Base-by-base conservation (phyloP, 2,888 invertebrate species). In the Synergus japonicus region DNA sequence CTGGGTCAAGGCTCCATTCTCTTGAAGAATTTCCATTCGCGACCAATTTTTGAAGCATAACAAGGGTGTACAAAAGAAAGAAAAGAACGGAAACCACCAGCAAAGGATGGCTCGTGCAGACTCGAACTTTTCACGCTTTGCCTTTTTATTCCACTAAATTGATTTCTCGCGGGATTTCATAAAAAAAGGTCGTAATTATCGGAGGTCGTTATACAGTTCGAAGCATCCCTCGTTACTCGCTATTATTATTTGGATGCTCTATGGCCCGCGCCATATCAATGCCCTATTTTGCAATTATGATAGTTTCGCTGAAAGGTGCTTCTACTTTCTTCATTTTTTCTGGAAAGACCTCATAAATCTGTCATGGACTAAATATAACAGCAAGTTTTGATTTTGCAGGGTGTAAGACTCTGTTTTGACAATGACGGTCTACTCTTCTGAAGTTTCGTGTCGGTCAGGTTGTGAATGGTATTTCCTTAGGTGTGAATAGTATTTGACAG, bases 391-490 rank as follows among this genome's bases (percentile, higher is more conserved):
- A 69, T 69, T 69, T 69, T 69, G 37, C 15, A 69, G 10, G 49
- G 49, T 69, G 37, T 10, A 69, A 69, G 46, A 49, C 29, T 69
- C 37, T 69, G 69, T 69, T 69, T 54, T 69, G 69, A 69, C 69
- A 69, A 54, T 69, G 69, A 29, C 69, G 69, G 69, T 37, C 49
- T 69, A 10, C 37, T 69, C 69, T 69, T 69, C 22, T 49, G 69
- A 54, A 49, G 49, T 49, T 29, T 69, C 69, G 49, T 69, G 46
- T 37, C 37, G 15, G 9, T 29, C 69, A 69, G 69, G 49, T 69
- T 69, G n/a, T 49, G 69, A 49, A 69, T 49, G 43, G 37, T 15
- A 49, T 54, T 69, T 49, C 15, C 37, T 49, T 49, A 69, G 49
- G 49, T 69, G 65, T 63, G 65, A 64, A 41, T 65, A 65, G 65